Percentiles rank a stretch among this genome's conserved stretches.
These are phyloP conservation scores for Anoplius nigerrimus DNA, from an alignment of 2,888 invertebrate genomes.

Conservation along the genomic window DNA sequence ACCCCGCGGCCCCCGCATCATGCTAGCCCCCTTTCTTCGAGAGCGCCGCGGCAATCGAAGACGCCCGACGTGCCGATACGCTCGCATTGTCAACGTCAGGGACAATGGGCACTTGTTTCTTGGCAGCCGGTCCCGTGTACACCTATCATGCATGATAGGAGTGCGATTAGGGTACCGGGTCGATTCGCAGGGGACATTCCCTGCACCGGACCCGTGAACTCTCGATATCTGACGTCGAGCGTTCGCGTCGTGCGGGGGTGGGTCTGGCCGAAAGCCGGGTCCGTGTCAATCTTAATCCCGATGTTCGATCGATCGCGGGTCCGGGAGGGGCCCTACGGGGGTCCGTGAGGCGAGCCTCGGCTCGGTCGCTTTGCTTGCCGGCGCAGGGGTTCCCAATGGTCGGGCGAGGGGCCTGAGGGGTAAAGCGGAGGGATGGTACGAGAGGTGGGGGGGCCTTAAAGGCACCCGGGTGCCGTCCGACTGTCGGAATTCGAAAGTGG, in stretches of 20 bases:
- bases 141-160: no score
- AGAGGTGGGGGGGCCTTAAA: slow-evolving; percentile 54
- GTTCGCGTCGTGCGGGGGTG: background rate
- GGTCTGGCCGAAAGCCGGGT: background rate
- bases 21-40: no score
- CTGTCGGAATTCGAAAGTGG: slow-evolving; percentile 68
- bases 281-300: slow-evolving; percentile 12
- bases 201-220: no score
- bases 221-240: background rate
- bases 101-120: no score
- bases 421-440: slow-evolving; percentile 19
- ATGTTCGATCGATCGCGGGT: slow-evolving; percentile 15
- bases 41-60: no score
- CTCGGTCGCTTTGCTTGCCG: background rate
- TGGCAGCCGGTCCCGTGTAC: no score
- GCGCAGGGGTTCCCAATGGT: background rate
- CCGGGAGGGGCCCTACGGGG: slow-evolving; percentile 25
- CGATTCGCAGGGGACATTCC: no score
- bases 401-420: slow-evolving; percentile 23
- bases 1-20: background rate
- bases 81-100: no score
- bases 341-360: slow-evolving; percentile 19
- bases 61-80: no score
- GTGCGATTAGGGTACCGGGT: no score
- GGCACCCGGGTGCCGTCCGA: slow-evolving; percentile 63